phyloP scores from a whole-genome alignment of 2,888 invertebrate species.

The Rotaria sp. region DNA sequence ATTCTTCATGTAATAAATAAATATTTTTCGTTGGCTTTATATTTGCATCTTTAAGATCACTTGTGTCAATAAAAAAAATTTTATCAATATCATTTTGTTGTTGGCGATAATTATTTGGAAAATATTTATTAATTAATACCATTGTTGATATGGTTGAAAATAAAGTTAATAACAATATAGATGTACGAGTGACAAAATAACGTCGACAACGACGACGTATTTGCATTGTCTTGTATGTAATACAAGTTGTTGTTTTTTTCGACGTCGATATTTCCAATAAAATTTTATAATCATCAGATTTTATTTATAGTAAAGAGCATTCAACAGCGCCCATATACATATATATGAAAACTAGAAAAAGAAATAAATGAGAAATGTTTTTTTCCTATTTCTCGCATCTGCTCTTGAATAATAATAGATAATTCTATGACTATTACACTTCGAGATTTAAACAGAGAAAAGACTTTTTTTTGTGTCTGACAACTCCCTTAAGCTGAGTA shows the following conservation, averaged over 20 bases:
- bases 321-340: not conserved
- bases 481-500: not conserved
- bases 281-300: not conserved
- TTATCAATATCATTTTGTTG: not conserved
- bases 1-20: not conserved
- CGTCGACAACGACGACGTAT: conserved; percentile 7
- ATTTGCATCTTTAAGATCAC: not conserved
- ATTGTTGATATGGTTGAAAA: not conserved
- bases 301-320: not conserved
- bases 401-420: not conserved
- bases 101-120: not conserved
- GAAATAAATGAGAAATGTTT: not conserved
- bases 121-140: not conserved
- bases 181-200: not conserved
- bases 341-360: not conserved
- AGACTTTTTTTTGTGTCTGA: not conserved
- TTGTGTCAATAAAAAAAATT: not conserved
- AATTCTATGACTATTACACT: not conserved
- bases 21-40: not conserved
- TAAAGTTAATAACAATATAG: not conserved
- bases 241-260: not conserved
- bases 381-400: not conserved
- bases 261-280: not conserved
- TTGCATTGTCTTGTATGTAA: not conserved
- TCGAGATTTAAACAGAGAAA: not conserved